Base-by-base conservation (phyloP, 2,888 invertebrate species). In the Rhodophaea formosa region DNA sequence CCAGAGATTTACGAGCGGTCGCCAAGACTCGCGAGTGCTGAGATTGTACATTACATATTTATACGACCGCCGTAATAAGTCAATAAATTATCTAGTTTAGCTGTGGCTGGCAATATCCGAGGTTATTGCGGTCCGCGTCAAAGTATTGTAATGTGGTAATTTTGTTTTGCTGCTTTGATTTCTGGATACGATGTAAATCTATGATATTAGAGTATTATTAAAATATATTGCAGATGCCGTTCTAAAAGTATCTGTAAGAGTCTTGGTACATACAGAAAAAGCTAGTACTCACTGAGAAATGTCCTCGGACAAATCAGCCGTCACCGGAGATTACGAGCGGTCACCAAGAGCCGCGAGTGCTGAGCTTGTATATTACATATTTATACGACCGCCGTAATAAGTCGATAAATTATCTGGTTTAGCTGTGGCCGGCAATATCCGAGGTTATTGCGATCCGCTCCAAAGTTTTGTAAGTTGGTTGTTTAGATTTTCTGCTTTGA, bases 231-330 rank as follows among this genome's bases (percentile, higher is more conserved):
- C n/a, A n/a, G n/a, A n/a, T n/a, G n/a, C n/a, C n/a, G n/a, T n/a
- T n/a, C n/a, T n/a, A n/a, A n/a, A n/a, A n/a, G n/a, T n/a, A n/a
- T n/a, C n/a, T 23, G 23, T 23, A 23, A 2, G 23, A 23, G 5
- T 3, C 23, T 23, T 23, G 23, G 23, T 5, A 23, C 23, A 23
- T 23, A 23, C 5, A 23, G 2, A 23, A 23, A 23, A 23, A 23
- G 23, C 23, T 23, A 23, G 23, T 23, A 23, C 23, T 23, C 23
- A 23, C 23, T 23, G 23, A 5, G 23, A 23, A 46, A 12, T 46
- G 45, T 46, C 45, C 64, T 61, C 64, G 62, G 35, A 53, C 51
- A 35, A 23, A 29, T 17, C 15, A 23, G 15, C 8, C 15, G 45
- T 39, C 53, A 29, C 52, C 0, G 14, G 30, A 49, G 49, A 49